A percentile compares a stretch with the other conserved stretches of the same genome.
These are phyloP conservation scores for Drosophila navojoa DNA, from an alignment of 1,140 invertebrate species.

Conservation along the genomic window DNA sequence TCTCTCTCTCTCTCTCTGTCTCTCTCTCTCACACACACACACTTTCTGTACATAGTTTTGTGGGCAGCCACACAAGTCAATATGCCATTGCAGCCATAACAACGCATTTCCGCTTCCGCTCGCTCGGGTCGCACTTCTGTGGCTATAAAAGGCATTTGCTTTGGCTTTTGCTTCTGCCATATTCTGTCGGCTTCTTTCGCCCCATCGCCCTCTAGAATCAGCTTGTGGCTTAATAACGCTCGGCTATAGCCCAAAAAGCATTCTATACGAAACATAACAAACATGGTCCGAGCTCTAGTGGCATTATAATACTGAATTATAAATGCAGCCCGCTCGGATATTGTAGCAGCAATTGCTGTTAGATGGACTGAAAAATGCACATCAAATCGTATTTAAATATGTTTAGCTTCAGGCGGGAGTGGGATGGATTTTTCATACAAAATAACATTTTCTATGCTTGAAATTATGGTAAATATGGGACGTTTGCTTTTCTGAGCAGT, in stretches of 20 bases:
- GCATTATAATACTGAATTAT: background rate
- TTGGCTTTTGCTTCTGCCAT: background rate
- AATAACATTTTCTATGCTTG: too few species aligned
- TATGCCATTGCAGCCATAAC: constrained; percentile 42
- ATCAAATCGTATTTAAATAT: background rate
- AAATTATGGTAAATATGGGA: too few species aligned
- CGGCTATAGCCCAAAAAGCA: constrained; percentile 7
- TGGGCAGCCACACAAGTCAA: constrained; percentile 33
- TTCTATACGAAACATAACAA: constrained; percentile 3
- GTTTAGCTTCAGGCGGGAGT: too few species aligned
- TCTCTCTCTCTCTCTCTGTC: background rate
- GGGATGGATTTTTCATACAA: too few species aligned
- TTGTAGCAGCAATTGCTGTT: background rate
- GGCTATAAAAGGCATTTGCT: constrained; percentile 37
- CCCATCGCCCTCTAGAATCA: background rate
- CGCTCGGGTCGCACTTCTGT: constrained; percentile 20
- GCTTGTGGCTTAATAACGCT: constrained; percentile 1
- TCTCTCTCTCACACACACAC: background rate
- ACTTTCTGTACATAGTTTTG: background rate
- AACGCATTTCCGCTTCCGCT: constrained; percentile 46
- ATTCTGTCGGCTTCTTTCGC: background rate
- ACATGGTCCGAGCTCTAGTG: background rate
- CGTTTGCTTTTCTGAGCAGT: too few species aligned
- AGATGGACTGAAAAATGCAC: background rate
- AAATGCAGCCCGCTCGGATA: background rate